Base-by-base conservation (phyloP, 2,113 vertebrate species). In the Ibidorhyncha struthersii region DNA sequence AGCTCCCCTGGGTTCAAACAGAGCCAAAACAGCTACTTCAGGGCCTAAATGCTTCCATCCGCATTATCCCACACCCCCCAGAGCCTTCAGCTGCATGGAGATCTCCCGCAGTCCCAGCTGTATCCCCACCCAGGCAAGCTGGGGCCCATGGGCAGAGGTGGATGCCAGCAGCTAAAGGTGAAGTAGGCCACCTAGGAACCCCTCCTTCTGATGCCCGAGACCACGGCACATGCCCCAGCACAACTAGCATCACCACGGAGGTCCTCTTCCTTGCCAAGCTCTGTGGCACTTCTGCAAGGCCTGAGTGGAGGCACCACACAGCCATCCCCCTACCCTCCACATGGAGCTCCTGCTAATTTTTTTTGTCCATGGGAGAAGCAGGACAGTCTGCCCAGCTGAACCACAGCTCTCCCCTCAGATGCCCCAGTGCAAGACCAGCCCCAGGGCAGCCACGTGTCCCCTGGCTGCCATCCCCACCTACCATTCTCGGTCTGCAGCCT, bases 401-500 rank as follows among this genome's bases (percentile, higher is more conserved):
- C 38, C 43, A n/a, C 2, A 0, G 17, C 49, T 50, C 12, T 23
- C 49, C 22, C 22, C 49, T 50, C 49, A 50, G 49, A 23, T 25
- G 49, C 49, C 49, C 49, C 49, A 50, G 49, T 50, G 49, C 49
- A 23, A 50, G 49, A 50, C 49, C 49, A 25, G 22, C 49, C 49
- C 49, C 49, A 50, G 49, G 22, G 49, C 49, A 50, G 49, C 49
- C 22, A 23, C 49, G 21, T 25, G 22, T 50, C 49, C 47, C 21
- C 47, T 49, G 47, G 47, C n/a, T 11, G n/a, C 9, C 2, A 3
- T 53, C 56, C 50, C 7, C 30, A 72, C 93, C 12, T 96, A 99
- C 99, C 99, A 0, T 98, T 99, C 97, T 99, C 99, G 0, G 99
- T 98, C 95, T 99, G 99, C 78, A 99, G 98, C 45, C 98, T 96